These are phyloP conservation scores for Xerus rutilus DNA, from an alignment of 2,797 vertebrate genomes.

Conservation along the genomic window DNA sequence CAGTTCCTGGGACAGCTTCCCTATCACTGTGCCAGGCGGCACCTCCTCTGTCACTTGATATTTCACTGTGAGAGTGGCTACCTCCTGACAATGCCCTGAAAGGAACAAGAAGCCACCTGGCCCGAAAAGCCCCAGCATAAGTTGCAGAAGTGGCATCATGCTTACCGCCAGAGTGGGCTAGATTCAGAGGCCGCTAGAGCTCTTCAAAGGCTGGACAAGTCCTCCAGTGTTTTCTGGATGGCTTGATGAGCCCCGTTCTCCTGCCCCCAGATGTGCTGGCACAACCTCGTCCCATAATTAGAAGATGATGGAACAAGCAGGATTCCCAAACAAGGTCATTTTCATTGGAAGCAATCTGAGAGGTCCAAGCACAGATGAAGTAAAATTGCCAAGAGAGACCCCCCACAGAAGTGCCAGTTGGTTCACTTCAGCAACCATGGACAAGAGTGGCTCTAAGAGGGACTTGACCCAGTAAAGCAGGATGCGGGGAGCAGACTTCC, in stretches of 20 bases:
- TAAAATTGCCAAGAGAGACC: background rate
- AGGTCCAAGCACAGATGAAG: background rate
- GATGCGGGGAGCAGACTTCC: slow-evolving; percentile 75
- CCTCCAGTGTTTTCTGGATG: slow-evolving; percentile 57
- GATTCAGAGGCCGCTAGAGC: background rate
- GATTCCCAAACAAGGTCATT: background rate
- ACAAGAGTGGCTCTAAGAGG: slow-evolving; percentile 46
- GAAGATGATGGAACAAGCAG: slow-evolving; percentile 19
- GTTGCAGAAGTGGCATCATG: slow-evolving; percentile 76
- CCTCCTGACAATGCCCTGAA: slow-evolving; percentile 84
- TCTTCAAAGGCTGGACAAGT: slow-evolving; percentile 27
- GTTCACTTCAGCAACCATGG: slow-evolving; percentile 51
- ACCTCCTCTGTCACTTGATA: slow-evolving; percentile 94
- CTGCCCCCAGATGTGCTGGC: slow-evolving; percentile 60
- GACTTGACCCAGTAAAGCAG: slow-evolving; percentile 68
- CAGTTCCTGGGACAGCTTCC: slow-evolving; percentile 91
- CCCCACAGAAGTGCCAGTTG: background rate
- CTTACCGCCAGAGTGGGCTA: slow-evolving; percentile 61
- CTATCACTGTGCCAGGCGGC: slow-evolving; percentile 91
- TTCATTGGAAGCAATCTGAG: background rate
- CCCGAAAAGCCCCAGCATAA: slow-evolving; percentile 83
- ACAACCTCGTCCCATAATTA: background rate
- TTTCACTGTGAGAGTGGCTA: slow-evolving; percentile 87
- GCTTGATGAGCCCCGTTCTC: background rate
- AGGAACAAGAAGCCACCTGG: slow-evolving; percentile 85